Percentiles rank a stretch among this genome's conserved stretches.
These are phyloP conservation scores for Elmis aenea DNA, from an alignment of 2,888 invertebrate genomes.

Conservation along the genomic window DNA sequence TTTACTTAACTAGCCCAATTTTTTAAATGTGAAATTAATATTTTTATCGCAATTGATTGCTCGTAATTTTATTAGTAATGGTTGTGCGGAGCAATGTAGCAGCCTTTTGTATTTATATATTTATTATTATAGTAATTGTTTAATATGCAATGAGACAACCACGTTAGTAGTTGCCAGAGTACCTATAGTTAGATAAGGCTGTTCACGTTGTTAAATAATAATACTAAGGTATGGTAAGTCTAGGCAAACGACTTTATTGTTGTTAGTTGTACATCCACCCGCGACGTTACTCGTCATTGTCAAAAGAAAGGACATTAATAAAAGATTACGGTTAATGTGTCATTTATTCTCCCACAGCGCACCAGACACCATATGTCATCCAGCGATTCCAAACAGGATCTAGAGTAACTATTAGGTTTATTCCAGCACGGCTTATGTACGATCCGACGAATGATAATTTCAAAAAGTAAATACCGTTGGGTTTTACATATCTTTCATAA, in stretches of 20 bases:
- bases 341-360: too few species aligned
- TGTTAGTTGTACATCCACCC: slow-evolving; percentile 45
- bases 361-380: too few species aligned
- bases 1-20: slow-evolving; percentile 5
- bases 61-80: slow-evolving; percentile 14
- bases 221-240: slow-evolving; percentile 34
- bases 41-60: background rate
- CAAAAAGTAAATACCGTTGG: too few species aligned
- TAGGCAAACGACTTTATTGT: slow-evolving; percentile 43
- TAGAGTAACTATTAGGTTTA: too few species aligned
- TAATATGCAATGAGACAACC: slow-evolving; percentile 42
- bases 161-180: slow-evolving; percentile 48
- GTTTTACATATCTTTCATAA: too few species aligned
- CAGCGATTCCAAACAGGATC: too few species aligned
- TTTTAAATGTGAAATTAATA: background rate
- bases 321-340: slow-evolving; percentile 44
- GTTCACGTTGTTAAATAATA: slow-evolving; percentile 50
- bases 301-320: slow-evolving; percentile 45
- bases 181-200: slow-evolving; percentile 49
- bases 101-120: slow-evolving; percentile 45
- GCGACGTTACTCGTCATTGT: slow-evolving; percentile 43
- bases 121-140: slow-evolving; percentile 44
- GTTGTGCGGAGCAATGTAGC: slow-evolving; percentile 28
- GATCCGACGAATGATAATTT: too few species aligned
- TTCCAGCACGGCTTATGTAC: too few species aligned